Conservation (phyloP, 1,140 invertebrate species). For the Diorhabda elongata region DNA sequence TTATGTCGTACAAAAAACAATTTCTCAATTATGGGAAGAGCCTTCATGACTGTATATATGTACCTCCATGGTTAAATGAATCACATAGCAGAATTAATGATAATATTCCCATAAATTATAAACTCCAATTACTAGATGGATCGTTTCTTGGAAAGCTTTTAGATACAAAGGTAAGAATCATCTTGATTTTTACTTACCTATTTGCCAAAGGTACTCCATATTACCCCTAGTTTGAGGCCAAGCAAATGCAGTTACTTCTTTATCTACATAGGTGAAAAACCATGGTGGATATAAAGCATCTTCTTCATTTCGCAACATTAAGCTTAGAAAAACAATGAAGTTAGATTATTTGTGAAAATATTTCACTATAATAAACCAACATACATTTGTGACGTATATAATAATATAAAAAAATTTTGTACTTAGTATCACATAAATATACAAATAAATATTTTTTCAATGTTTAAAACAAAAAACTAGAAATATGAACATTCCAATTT, state of each 20-base stretch:
- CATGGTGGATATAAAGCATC: slow-evolving; percentile 18
- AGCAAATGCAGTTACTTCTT: slow-evolving; percentile 13
- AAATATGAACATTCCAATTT: too few species aligned
- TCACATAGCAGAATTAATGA: too few species aligned
- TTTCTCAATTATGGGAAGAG: too few species aligned
- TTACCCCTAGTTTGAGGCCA: slow-evolving; percentile 20
- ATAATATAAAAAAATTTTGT: too few species aligned
- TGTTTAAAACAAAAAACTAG: too few species aligned
- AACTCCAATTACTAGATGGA: not conserved
- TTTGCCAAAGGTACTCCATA: slow-evolving; percentile 16
- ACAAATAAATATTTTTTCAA: too few species aligned
- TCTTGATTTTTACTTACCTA: not conserved
- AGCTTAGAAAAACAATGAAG: not conserved
- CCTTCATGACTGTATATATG: too few species aligned
- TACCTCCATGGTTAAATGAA: too few species aligned
- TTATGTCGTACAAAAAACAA: too few species aligned
- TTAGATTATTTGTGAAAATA: slow-evolving; percentile 8
- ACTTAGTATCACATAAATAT: too few species aligned
- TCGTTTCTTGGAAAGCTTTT: not conserved
- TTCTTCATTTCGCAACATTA: slow-evolving; percentile 13
- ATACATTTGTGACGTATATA: too few species aligned
- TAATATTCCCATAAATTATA: not conserved
- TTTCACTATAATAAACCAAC: too few species aligned
- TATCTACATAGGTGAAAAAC: slow-evolving; percentile 16
- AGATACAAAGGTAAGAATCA: not conserved